phyloP scores from a whole-genome alignment of 2,113 vertebrate species.

The Anoura caudifer region DNA sequence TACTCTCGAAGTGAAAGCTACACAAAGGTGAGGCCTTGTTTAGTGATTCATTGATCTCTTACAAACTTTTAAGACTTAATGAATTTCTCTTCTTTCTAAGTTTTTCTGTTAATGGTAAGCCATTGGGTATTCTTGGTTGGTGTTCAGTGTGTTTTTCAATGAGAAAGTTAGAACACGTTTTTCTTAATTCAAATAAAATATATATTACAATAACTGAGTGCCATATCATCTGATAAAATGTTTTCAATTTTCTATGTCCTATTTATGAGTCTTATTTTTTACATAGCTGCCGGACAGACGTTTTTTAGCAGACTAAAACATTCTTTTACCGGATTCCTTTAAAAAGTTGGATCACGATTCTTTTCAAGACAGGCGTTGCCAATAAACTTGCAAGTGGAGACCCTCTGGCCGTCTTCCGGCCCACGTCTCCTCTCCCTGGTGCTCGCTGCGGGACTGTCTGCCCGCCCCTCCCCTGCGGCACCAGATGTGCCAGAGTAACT shows the following conservation, averaged over 20 bases:
- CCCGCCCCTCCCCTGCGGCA: not conserved
- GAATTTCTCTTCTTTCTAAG: not conserved
- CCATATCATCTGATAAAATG: not conserved
- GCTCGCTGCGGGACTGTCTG: no score
- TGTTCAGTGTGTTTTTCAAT: not conserved
- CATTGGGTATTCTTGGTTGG: not conserved
- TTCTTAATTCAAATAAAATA: slow-evolving; percentile 9
- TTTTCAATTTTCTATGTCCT: not conserved
- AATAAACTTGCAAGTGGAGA: not conserved
- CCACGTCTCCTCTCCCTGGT: no score
- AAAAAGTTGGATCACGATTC: not conserved
- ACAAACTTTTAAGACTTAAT: not conserved
- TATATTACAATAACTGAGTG: not conserved
- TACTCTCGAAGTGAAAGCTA: not conserved
- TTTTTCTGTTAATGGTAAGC: not conserved
- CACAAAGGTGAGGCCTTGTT: not conserved
- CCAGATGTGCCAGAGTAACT: not conserved
- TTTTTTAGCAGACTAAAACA: not conserved
- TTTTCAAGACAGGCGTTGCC: not conserved
- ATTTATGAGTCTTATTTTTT: not conserved
- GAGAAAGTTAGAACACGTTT: not conserved
- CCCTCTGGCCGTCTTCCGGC: not conserved
- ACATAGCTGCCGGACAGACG: not conserved
- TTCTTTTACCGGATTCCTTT: slow-evolving; percentile 36
- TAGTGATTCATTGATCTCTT: not conserved